A percentile compares a stretch with the other conserved stretches of the same genome.
These are phyloP conservation scores for Carollia perspicillata DNA, from an alignment of 2,113 vertebrate genomes.

Conservation along the genomic window DNA sequence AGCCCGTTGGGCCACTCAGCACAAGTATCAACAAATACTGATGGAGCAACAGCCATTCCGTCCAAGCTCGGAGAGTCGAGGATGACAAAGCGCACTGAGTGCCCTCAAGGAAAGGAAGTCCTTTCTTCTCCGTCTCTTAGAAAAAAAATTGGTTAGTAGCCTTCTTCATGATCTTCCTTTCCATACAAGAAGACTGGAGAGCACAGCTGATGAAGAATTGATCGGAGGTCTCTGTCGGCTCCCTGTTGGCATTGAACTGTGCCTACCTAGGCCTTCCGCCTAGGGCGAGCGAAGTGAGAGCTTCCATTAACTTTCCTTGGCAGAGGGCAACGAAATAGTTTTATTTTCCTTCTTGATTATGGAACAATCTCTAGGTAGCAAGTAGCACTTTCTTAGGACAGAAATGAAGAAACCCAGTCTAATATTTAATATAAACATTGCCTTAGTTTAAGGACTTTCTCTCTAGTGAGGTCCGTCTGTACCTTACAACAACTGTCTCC, in stretches of 20 bases:
- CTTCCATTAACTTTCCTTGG: not conserved
- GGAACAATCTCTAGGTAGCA: not conserved
- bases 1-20: not conserved
- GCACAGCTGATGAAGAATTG: not conserved
- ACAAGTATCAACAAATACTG: not conserved
- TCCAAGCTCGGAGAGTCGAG: not conserved
- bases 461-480: not conserved
- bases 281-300: not conserved
- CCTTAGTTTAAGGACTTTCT: not conserved
- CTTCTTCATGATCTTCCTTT: not conserved
- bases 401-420: not conserved
- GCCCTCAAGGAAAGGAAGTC: not conserved
- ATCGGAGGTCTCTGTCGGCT: not conserved
- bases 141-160: not conserved
- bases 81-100: not conserved
- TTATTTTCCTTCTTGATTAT: not conserved
- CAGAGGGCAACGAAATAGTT: not conserved
- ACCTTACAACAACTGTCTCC: not conserved
- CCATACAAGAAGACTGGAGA: not conserved
- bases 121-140: not conserved
- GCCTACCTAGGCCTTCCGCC: not conserved
- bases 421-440: not conserved
- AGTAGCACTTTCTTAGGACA: not conserved
- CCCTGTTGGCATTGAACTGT: not conserved
- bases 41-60: not conserved